Evolutionary conservation across 2,113 vertebrate species (phyloP).

Genomic region (Ardeotis arabs): DNA sequence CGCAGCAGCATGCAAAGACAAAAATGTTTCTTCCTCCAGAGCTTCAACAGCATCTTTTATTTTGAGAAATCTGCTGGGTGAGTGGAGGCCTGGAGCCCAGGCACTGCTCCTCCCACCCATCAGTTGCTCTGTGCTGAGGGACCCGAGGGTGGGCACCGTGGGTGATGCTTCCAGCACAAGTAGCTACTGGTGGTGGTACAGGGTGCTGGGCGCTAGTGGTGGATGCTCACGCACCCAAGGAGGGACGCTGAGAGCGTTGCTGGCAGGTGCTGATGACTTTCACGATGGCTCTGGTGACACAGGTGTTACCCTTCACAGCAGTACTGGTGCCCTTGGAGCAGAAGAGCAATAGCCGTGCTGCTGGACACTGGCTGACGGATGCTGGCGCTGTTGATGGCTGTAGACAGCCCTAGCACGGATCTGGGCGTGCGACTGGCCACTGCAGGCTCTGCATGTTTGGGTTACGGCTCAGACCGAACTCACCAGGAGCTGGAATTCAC

Average conservation of each 20-base stretch:
- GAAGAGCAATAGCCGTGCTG: background rate
- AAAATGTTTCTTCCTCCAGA: slow-evolving; percentile 27
- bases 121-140: background rate
- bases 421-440: background rate
- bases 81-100: background rate
- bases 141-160: background rate
- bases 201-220: background rate
- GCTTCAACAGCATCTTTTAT: background rate
- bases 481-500: background rate
- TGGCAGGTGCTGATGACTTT: background rate
- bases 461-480: background rate
- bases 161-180: background rate
- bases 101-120: background rate
- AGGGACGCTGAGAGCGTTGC: background rate
- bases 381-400: background rate
- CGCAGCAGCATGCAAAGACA: slow-evolving; percentile 52
- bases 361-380: background rate
- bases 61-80: slow-evolving; percentile 43
- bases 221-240: background rate
- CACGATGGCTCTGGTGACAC: background rate
- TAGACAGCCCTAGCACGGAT: background rate
- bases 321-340: background rate
- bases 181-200: background rate
- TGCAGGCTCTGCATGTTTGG: background rate
- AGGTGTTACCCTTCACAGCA: background rate